phyloP scores from a whole-genome alignment of 2,888 invertebrate genomes.

The Melieria picta region DNA sequence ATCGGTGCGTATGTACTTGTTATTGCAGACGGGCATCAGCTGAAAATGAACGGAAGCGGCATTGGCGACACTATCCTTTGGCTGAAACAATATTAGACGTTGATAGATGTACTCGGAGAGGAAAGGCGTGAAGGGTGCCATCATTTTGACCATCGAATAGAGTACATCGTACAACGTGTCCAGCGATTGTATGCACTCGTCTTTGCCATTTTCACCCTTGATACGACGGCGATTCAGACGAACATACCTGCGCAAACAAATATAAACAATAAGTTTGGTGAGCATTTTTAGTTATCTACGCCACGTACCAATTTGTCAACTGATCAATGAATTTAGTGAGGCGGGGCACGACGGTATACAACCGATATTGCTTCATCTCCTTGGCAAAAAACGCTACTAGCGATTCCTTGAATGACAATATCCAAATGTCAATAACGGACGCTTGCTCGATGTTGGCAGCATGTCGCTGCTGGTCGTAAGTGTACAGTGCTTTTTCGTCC shows the following conservation, averaged over 20 bases:
- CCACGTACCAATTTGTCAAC: constrained; percentile 89
- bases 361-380: constrained; percentile 94
- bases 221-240: constrained; percentile 94
- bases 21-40: constrained; percentile 82
- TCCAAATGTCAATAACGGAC: constrained; percentile 95
- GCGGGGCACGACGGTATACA: constrained; percentile 94
- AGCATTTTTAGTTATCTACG: background rate
- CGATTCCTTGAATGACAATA: constrained; percentile 95
- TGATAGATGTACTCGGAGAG: constrained; percentile 96
- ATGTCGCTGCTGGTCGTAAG: constrained; percentile 69
- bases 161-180: constrained; percentile 90
- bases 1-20: constrained; percentile 78
- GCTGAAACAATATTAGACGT: constrained; percentile 75
- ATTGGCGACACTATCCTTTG: constrained; percentile 63
- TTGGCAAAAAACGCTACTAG: constrained; percentile 85
- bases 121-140: constrained; percentile 98
- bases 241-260: constrained; percentile 74
- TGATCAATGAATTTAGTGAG: constrained; percentile 97
- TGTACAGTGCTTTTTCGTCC: constrained; percentile 66
- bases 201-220: constrained; percentile 86
- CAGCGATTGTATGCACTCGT: constrained; percentile 85
- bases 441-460: constrained; percentile 54
- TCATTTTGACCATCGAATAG: constrained; percentile 87
- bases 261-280: background rate
- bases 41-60: constrained; percentile 90